A percentile compares a stretch with the other conserved stretches of the same genome.
Conservation (phyloP, 2,797 vertebrate species). For the Aselliscus stoliczkanus region DNA sequence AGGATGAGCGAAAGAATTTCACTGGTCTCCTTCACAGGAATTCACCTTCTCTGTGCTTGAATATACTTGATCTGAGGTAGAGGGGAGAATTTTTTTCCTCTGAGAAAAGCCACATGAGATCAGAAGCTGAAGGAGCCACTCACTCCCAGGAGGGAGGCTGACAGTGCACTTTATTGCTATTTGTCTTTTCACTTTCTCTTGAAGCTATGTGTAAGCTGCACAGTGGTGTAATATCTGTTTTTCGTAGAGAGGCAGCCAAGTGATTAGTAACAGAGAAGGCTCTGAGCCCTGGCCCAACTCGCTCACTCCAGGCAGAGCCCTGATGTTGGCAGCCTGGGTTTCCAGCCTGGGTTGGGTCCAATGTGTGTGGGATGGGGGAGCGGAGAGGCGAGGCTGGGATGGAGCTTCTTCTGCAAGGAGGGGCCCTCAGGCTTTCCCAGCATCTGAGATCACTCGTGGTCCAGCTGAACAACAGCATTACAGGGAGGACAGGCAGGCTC, state of each 20-base stretch:
- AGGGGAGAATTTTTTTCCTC: not conserved
- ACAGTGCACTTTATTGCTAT: too few species aligned
- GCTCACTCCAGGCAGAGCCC: too few species aligned
- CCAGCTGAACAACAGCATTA: too few species aligned
- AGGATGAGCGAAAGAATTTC: not conserved
- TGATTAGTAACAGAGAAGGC: too few species aligned
- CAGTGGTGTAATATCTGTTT: not conserved
- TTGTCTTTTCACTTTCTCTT: not conserved
- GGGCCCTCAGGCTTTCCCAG: not conserved
- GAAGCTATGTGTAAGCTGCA: too few species aligned
- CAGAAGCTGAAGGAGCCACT: not conserved
- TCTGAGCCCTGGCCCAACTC: not conserved
- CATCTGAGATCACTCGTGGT: not conserved
- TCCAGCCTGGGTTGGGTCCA: not conserved
- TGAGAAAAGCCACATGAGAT: not conserved
- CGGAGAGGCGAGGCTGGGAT: too few species aligned
- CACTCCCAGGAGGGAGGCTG: not conserved
- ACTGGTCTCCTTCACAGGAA: too few species aligned
- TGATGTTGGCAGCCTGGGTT: not conserved
- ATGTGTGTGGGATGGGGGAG: rapidly evolving
- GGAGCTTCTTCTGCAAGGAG: not conserved
- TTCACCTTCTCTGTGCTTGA: not conserved
- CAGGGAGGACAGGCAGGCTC: not conserved
- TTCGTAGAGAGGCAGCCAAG: not conserved
- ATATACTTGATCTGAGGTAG: not conserved